These are phyloP conservation scores for Synergus itoensis DNA, from an alignment of 2,888 invertebrate species.

Conservation along the genomic window DNA sequence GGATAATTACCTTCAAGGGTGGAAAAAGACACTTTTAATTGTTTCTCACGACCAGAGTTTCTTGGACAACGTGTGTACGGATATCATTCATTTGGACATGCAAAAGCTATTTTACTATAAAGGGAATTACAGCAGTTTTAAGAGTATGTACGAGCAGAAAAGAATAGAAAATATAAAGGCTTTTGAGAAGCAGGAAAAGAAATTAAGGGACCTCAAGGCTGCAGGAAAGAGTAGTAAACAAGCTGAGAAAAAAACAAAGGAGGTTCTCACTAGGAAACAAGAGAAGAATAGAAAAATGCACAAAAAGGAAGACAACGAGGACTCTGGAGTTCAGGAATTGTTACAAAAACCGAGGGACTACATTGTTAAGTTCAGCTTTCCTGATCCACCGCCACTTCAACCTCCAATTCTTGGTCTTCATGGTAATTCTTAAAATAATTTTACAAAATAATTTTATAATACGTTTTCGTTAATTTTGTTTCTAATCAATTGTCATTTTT, in stretches of 20 bases:
- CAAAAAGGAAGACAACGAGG: constrained; percentile 85
- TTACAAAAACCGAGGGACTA: constrained; percentile 96
- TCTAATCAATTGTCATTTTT: constrained; percentile 58
- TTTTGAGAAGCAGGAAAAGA: constrained; percentile 98
- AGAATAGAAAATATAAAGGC: constrained; percentile 96
- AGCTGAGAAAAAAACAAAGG: constrained; percentile 97
- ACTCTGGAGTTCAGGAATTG: constrained; percentile 89
- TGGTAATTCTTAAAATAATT: constrained; percentile 80
- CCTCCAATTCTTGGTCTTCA: constrained; percentile 98
- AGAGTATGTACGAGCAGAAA: constrained; percentile 99
- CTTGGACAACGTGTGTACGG: constrained; percentile 99
- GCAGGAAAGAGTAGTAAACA: constrained; percentile 97
- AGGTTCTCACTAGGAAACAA: constrained; percentile 93
- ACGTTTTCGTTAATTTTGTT: constrained; percentile 15
- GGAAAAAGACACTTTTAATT: constrained; percentile 99
- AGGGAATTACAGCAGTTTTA: constrained; percentile 98
- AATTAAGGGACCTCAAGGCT: constrained; percentile 95
- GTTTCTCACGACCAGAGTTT: constrained; percentile 99
- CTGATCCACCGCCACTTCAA: constrained; percentile 96
- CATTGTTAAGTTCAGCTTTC: constrained; percentile 98
- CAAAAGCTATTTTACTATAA: constrained; percentile 97
- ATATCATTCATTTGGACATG: constrained; percentile 97
- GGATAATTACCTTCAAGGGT: constrained; percentile 97
- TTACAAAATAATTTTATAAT: constrained; percentile 21
- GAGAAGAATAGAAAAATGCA: constrained; percentile 93